Conservation (phyloP, 2,797 vertebrate species). For the Chaetophractus vellerosus region DNA sequence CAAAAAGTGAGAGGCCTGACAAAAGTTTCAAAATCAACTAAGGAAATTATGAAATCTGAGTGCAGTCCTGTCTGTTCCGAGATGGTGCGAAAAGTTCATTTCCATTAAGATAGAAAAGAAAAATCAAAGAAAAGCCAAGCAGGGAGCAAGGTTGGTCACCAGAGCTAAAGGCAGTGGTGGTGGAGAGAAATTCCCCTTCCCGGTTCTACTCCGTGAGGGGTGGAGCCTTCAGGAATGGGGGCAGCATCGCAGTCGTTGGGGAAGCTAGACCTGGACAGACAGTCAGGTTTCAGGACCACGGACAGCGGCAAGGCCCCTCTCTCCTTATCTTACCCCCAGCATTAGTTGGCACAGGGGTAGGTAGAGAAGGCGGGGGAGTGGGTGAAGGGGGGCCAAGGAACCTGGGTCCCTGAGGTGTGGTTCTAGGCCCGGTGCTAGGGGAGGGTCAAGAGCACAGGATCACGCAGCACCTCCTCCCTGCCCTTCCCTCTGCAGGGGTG, state of each 20-base stretch:
- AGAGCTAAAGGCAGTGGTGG: no score
- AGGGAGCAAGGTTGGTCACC: fast-evolving
- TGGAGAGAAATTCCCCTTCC: no score
- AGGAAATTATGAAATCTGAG: not conserved
- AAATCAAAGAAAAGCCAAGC: not conserved
- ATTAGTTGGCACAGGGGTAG: fast-evolving
- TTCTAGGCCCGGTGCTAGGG: not conserved
- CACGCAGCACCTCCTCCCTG: not conserved
- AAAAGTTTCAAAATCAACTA: not conserved
- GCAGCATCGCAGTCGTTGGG: fast-evolving
- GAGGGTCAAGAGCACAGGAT: not conserved
- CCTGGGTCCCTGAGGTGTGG: not conserved
- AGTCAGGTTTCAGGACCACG: slow-evolving; percentile 78
- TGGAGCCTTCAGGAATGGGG: not conserved
- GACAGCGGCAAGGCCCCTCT: slow-evolving; percentile 65
- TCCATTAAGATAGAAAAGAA: not conserved
- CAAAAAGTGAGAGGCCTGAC: not conserved
- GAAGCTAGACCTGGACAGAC: fast-evolving
- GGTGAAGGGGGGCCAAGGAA: not conserved
- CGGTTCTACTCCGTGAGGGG: fast-evolving
- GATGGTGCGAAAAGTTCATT: not conserved
- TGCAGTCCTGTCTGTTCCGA: not conserved
- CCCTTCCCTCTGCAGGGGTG: slow-evolving; percentile 90
- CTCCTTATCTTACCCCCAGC: fast-evolving
- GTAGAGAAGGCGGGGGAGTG: not conserved